A percentile compares a stretch with the other conserved stretches of the same genome.
phyloP scores from a whole-genome alignment of 2,888 invertebrate species.

The Coleophora deauratella region DNA sequence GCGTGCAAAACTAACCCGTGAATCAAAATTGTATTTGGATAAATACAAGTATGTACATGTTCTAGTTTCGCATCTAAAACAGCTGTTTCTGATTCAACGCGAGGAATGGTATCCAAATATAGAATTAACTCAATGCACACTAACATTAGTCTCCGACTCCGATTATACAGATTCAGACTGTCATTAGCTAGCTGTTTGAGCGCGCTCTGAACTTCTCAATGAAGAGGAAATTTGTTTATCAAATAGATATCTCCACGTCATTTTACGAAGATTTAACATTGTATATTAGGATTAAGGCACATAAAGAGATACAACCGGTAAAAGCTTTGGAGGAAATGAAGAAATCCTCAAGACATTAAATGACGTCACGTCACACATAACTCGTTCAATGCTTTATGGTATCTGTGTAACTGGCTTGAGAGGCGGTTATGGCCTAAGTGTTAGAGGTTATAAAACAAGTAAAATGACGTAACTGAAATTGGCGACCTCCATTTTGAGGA shows the following conservation, averaged over 20 bases:
- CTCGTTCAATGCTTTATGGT: too few relatives aligned
- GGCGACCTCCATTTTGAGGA: not conserved
- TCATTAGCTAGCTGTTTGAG: conserved; percentile 21
- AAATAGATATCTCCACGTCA: too few relatives aligned
- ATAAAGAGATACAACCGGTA: too few relatives aligned
- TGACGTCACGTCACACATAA: not conserved
- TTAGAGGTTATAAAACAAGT: not conserved
- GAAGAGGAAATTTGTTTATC: conserved; percentile 7
- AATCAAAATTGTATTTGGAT: conserved; percentile 15
- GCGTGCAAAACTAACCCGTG: not conserved
- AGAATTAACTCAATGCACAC: conserved; percentile 36
- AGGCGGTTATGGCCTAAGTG: not conserved
- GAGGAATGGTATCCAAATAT: conserved; percentile 36
- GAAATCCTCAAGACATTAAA: not conserved
- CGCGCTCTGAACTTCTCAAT: conserved; percentile 14
- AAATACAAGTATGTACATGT: conserved; percentile 19
- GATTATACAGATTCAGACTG: conserved; percentile 18
- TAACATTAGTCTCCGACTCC: conserved; percentile 20
- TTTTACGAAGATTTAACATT: too few relatives aligned
- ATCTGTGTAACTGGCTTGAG: too few relatives aligned
- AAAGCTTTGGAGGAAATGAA: too few relatives aligned
- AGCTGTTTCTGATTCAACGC: conserved; percentile 31
- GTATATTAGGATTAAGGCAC: too few relatives aligned
- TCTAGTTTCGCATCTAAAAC: conserved; percentile 24
- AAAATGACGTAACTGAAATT: not conserved